Evolutionary conservation across 1,140 invertebrate genomes (phyloP).

Genomic region (Zaprionus vittiger): DNA sequence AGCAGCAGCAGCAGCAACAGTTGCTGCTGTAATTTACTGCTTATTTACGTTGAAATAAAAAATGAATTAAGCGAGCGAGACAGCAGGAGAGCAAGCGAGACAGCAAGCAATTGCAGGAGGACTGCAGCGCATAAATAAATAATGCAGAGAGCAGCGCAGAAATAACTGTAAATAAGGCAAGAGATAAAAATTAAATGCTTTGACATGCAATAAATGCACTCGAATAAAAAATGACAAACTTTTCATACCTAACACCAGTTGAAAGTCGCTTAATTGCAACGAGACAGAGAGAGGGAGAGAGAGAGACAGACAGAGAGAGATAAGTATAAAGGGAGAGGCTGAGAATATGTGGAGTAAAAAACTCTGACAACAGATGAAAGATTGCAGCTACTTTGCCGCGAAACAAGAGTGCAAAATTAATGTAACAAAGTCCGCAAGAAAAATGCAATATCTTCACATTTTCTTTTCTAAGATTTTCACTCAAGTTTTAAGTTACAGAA

Average conservation of each 20-base stretch:
- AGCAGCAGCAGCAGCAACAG: constrained; percentile 31
- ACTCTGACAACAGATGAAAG: neutral
- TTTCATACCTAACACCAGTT: constrained; percentile 16
- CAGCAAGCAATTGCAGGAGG: constrained; percentile 5
- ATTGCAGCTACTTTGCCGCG: neutral
- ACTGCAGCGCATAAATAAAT: constrained; percentile 63
- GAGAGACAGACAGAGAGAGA: neutral
- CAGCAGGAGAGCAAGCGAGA: neutral
- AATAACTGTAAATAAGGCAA: constrained; percentile 31
- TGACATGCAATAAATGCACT: constrained; percentile 66
- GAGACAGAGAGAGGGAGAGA: neutral
- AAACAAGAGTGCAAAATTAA: neutral
- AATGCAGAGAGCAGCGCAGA: constrained; percentile 43
- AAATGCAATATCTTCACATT: neutral
- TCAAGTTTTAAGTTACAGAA: neutral
- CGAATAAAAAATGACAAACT: constrained; percentile 40
- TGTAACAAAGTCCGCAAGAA: neutral
- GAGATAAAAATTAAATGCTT: constrained; percentile 67
- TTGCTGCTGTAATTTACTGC: constrained; percentile 73
- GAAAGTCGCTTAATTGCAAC: constrained; percentile 52
- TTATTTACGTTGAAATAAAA: constrained; percentile 79
- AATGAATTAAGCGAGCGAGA: constrained; percentile 77
- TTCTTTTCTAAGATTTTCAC: neutral
- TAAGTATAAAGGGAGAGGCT: neutral
- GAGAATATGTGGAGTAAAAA: no score